Conservation (phyloP, 2,113 vertebrate species). For the Anoplopoma fimbria region DNA sequence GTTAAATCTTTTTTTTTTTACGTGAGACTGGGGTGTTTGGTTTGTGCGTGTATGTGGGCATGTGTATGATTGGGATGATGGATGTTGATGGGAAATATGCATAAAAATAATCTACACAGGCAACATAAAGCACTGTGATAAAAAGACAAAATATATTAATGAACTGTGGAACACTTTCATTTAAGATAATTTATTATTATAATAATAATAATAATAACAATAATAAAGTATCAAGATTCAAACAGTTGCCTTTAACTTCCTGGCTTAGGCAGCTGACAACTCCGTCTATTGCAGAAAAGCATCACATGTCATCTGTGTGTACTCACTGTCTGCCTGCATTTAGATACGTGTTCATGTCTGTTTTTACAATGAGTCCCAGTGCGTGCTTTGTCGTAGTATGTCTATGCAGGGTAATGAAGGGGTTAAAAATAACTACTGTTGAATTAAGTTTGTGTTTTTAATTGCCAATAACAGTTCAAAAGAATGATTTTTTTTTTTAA, state of each 20-base stretch:
- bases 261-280: conserved; percentile 27
- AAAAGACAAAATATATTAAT: conserved; percentile 12
- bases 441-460: conserved; percentile 70
- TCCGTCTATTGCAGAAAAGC: conserved; percentile 5
- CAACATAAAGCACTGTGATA: conserved; percentile 57
- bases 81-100: not conserved
- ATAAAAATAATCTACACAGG: conserved; percentile 31
- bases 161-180: conserved; percentile 11
- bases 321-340: conserved; percentile 46
- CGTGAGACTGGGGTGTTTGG: not conserved
- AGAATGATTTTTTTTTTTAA: too few relatives aligned
- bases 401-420: conserved; percentile 54
- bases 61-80: conserved; percentile 16
- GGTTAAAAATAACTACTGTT: conserved; percentile 38
- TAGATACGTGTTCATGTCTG: conserved; percentile 35
- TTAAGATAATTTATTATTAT: conserved; percentile 4
- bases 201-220: conserved; percentile 24
- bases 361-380: conserved; percentile 48
- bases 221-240: not conserved
- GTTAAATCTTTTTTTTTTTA: not conserved
- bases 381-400: conserved; percentile 39
- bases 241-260: conserved; percentile 53
- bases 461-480: conserved; percentile 45
- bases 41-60: conserved; percentile 27
- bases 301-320: conserved; percentile 17